These are phyloP conservation scores for Xestia c-nigrum DNA, from an alignment of 2,888 invertebrate species.

Conservation along the genomic window DNA sequence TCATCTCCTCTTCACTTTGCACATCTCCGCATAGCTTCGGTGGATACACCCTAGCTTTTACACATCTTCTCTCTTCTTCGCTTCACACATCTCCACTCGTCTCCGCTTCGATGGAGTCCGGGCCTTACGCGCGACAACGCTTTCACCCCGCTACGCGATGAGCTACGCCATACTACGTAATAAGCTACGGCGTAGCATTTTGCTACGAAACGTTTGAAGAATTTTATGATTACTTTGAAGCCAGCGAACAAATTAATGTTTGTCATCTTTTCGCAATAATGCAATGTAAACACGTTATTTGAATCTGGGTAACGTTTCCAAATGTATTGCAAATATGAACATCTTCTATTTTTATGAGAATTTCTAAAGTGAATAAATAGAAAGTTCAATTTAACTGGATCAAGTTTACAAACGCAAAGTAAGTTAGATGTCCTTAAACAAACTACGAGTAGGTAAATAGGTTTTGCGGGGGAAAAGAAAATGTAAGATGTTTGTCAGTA, in stretches of 20 bases:
- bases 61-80: too few relatives aligned
- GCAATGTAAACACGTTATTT: neutral
- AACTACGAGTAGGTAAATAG: conserved; percentile 17
- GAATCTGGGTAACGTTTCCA: neutral
- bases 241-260: neutral
- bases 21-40: too few relatives aligned
- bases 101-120: neutral
- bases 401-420: conserved; percentile 1
- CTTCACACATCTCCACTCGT: too few relatives aligned
- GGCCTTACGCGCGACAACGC: neutral
- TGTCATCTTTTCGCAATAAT: neutral
- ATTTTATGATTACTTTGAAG: conserved; percentile 25
- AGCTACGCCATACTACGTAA: conserved; percentile 1
- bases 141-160: conserved; percentile 8
- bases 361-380: conserved; percentile 9
- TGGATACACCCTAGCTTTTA: too few relatives aligned
- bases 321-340: conserved; percentile 17
- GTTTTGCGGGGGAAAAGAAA: conserved; percentile 7
- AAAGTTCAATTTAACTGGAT: neutral
- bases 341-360: neutral
- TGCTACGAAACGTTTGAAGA: conserved; percentile 16
- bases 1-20: too few relatives aligned
- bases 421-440: neutral
- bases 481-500: neutral
- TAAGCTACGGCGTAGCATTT: conserved; percentile 40